phyloP scores from a whole-genome alignment of 1,140 invertebrate species.

The Rhopalosiphum maidis region DNA sequence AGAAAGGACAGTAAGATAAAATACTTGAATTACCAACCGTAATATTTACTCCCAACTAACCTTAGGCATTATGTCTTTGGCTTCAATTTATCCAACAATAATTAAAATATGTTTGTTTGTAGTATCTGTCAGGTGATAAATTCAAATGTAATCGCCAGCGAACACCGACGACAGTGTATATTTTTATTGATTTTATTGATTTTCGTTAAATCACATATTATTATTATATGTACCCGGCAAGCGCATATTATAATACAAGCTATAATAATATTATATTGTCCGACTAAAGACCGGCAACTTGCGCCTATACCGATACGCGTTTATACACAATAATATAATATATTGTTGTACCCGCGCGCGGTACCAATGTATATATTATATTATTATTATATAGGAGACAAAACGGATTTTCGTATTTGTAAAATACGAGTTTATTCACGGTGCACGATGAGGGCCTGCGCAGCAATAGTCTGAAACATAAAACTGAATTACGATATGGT shows the following conservation, averaged over 20 bases:
- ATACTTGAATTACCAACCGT: not conserved
- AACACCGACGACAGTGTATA: not conserved
- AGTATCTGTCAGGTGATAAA: not conserved
- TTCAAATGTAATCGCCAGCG: not conserved
- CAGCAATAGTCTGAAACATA: slow-evolving; percentile 40
- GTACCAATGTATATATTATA: not conserved
- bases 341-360: not conserved
- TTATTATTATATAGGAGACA: not conserved
- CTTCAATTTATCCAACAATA: no score
- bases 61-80: no score
- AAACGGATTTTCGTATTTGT: slow-evolving; percentile 48
- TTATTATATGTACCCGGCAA: not conserved
- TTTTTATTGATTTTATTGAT: no score
- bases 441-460: not conserved
- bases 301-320: not conserved
- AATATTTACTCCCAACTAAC: no score
- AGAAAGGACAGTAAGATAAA: not conserved
- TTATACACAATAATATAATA: not conserved
- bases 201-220: not conserved
- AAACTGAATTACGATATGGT: slow-evolving; percentile 56
- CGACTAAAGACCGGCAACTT: not conserved
- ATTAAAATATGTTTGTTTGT: not conserved
- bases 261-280: not conserved
- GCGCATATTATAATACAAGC: not conserved
- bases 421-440: slow-evolving; percentile 47